phyloP scores from a whole-genome alignment of 2,113 vertebrate genomes.

The Steatornis caripensis region DNA sequence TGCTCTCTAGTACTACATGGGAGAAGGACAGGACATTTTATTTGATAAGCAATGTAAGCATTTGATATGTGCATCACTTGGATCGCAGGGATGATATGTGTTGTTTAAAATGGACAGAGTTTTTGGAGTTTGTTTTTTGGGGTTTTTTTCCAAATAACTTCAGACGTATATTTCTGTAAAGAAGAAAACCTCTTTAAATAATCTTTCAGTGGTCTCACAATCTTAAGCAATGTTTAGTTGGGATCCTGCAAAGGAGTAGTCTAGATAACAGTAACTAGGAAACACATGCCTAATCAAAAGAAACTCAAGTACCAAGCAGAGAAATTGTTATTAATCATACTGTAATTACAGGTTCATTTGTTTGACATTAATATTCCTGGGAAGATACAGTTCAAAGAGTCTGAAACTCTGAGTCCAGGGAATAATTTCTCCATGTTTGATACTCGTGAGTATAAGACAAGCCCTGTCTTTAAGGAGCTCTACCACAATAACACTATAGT shows the following conservation, averaged over 20 bases:
- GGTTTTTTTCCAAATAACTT: neutral
- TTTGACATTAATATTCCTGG: conserved; percentile 95
- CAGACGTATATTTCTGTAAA: neutral
- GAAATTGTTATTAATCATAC: neutral
- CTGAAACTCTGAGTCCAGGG: conserved; percentile 88
- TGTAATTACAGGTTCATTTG: conserved; percentile 86
- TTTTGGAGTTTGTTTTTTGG: neutral
- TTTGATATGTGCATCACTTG: neutral
- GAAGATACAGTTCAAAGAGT: conserved; percentile 95
- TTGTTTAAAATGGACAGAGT: neutral
- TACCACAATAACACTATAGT: neutral
- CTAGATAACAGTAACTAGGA: neutral
- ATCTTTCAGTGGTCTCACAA: neutral
- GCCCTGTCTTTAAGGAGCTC: neutral
- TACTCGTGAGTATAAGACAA: conserved; percentile 81
- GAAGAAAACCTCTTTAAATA: neutral
- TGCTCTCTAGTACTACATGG: neutral
- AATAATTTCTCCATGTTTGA: conserved; percentile 87
- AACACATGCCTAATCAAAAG: neutral
- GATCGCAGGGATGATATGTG: neutral
- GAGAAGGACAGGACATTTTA: neutral
- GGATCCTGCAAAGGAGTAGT: neutral
- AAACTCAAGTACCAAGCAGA: neutral
- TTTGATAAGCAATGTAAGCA: neutral
- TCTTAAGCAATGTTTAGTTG: neutral